Percentiles rank a stretch among this genome's conserved stretches.
Conservation (phyloP, 2,888 invertebrate species). For the Cerceris ruficornis region DNA sequence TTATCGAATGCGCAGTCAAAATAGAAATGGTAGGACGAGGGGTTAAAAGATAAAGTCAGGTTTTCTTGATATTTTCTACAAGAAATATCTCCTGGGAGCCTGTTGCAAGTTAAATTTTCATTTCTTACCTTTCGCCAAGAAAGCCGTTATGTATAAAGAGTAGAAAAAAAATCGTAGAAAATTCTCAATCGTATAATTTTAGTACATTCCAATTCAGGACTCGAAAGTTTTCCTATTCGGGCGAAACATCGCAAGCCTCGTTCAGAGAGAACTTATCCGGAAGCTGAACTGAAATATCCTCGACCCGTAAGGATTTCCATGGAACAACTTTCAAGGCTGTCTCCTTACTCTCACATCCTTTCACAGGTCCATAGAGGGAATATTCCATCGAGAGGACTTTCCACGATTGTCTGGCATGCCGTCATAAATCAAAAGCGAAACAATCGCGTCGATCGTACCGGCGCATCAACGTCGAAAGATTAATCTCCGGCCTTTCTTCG, state of each 20-base stretch:
- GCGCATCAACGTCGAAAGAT: conserved; percentile 18
- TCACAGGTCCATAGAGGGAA: conserved; percentile 5
- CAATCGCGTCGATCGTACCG: conserved; percentile 27
- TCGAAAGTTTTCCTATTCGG: conserved; percentile 6
- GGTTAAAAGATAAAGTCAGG: too few relatives aligned
- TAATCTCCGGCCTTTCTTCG: conserved; percentile 6
- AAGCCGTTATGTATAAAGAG: background rate
- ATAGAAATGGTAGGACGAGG: too few relatives aligned
- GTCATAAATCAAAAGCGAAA: conserved; percentile 18
- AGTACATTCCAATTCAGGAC: conserved; percentile 25
- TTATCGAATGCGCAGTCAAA: too few relatives aligned
- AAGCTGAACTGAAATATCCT: conserved; percentile 18
- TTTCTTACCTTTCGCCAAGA: too few relatives aligned
- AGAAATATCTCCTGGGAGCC: too few relatives aligned
- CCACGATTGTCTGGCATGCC: background rate
- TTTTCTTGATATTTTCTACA: too few relatives aligned
- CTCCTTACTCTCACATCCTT: conserved; percentile 10
- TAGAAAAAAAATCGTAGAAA: too few relatives aligned
- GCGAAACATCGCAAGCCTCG: conserved; percentile 13
- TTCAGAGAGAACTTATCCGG: conserved; percentile 7
- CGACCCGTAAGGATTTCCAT: conserved; percentile 6
- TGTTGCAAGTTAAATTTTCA: too few relatives aligned
- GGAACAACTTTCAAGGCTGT: background rate
- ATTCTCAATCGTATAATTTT: too few relatives aligned
- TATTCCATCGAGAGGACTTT: conserved; percentile 15